Evolutionary conservation across 1,140 invertebrate genomes (phyloP), one percentile per base, ranked within the genome.

Genomic region (Ridgeia piscesae): DNA sequence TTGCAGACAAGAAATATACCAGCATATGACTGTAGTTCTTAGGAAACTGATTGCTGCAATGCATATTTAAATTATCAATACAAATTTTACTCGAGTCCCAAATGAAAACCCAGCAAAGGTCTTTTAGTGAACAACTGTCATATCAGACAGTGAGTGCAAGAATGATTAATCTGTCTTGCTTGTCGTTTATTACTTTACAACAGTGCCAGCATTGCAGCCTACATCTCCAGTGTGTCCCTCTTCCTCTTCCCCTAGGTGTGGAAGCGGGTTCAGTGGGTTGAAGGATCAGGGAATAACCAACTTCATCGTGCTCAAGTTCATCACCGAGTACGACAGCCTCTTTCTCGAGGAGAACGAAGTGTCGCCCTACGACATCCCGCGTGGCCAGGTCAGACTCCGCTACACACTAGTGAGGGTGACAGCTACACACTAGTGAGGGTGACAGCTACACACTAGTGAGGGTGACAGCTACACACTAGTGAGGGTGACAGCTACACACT

Each of bases 271-370:
- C 50, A 92, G 94, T 42, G 96, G 96, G 8, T 93, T 96, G 35
- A 95, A 94, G 93, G 95, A 96, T 93, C 96, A 96, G 92, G 95
- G 95, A 35, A 94, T 95, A 11, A 96, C 95, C 35, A 96, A 96
- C 93, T 94, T 96, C 92, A 95, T 96, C 92, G 95, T 96, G 42
- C 95, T 94, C 33, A 94, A 95, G 89, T 96, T 96, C 93, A 95
- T 96, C 35, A 93, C 92, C 0, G 93, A 96, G 35, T 96, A 95
- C 93, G 93, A 95, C 91, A 92, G 91, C 9, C 93, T 96, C 42
- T 96, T 96, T 93, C 94, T 94, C 90, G 89, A 91, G 31, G 92
- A 91, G 35, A 88, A 35, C 1, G 93, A 93, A 9, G 48, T 34
- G 33, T 91, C 89, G 27, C 50, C 92, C 34, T n/a, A 91, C 58